These are phyloP conservation scores for Phthorimaea operculella DNA, from an alignment of 1,140 invertebrate genomes.

Conservation along the genomic window DNA sequence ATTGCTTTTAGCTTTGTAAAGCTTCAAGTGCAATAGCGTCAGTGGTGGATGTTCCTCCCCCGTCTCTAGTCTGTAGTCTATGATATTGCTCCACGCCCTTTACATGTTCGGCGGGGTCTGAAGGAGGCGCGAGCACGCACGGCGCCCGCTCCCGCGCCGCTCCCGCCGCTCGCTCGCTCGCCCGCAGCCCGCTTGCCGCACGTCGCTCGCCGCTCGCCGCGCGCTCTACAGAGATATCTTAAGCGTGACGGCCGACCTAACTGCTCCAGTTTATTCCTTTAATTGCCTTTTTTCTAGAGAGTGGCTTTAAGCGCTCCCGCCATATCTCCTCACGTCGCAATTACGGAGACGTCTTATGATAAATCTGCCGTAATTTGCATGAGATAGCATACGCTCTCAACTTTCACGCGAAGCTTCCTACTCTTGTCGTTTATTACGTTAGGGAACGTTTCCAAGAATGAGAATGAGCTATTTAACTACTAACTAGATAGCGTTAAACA, in stretches of 20 bases:
- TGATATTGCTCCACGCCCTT: slow-evolving; percentile 65
- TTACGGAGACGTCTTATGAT: slow-evolving; percentile 67
- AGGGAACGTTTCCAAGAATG: slow-evolving; percentile 60
- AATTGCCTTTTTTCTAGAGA: slow-evolving; percentile 66
- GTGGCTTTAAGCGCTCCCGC: slow-evolving; percentile 53
- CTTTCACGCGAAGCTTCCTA: slow-evolving; percentile 61
- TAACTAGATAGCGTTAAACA: slow-evolving; percentile 51
- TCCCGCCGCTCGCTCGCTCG: slow-evolving; percentile 9
- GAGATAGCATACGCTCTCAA: slow-evolving; percentile 67
- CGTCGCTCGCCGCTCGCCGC: slow-evolving; percentile 11
- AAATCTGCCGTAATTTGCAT: slow-evolving; percentile 68
- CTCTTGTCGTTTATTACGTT: slow-evolving; percentile 65
- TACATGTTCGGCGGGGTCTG: slow-evolving; percentile 53
- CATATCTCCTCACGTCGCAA: slow-evolving; percentile 67
- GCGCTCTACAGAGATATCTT: slow-evolving; percentile 33
- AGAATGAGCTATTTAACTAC: slow-evolving; percentile 62
- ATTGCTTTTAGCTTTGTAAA: slow-evolving; percentile 66
- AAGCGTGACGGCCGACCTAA: slow-evolving; percentile 50
- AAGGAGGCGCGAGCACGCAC: slow-evolving; percentile 36
- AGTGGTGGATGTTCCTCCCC: slow-evolving; percentile 54
- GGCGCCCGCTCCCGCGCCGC: slow-evolving; percentile 13
- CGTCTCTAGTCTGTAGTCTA: slow-evolving; percentile 57
- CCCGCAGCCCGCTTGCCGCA: background rate
- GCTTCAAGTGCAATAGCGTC: slow-evolving; percentile 64
- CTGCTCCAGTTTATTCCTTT: slow-evolving; percentile 64